Base-by-base conservation (phyloP, 2,797 vertebrate genomes). In the Strix occidentalis region DNA sequence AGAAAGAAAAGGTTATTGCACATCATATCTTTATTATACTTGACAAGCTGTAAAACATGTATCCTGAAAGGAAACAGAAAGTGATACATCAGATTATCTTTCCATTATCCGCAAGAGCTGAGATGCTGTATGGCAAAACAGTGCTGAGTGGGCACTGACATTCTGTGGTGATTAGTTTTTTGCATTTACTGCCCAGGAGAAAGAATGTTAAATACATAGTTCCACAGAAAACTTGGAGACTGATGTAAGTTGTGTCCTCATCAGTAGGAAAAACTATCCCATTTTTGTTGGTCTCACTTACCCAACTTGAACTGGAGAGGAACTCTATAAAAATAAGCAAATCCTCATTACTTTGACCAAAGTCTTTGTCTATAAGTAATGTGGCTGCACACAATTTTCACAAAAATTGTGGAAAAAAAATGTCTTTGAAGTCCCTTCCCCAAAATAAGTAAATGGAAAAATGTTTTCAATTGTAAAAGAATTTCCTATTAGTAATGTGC, bases 1-100 rank as follows among this genome's bases (percentile, higher is more conserved):
- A 53, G 48, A 72, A 95, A 85, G 43, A 87, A 95, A 85, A 94
- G 83, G 48, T 89, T 92, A 89, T 79, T 94, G 80, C 37, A 88
- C 65, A 66, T 89, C 63, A 39, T 84, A 82, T 92, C 63, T 95
- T 89, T 63, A 91, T 88, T 79, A 48, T 33, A 68, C 26, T 84
- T 92, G 86, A 92, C 84, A 90, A 83, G n/a, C 54, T 84, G 63
- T 77, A 89, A 93, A 89, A 21, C 31, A 16, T 31, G 51, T 35
- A 25, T 79, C 45, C 45, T 60, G 50, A 93, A 95, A 90, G 60
- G 60, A 91, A 93, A 64, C 35, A 76, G 72, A 87, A 92, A 90
- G 51, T 54, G 74, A 77, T 90, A 66, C 23, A 79, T 63, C 58
- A 45, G 56, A 80, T 87, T 84, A 46, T 5, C 8, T 70, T 84